Evolutionary conservation across 2,888 invertebrate genomes (phyloP).

Genomic region (Clostera curtula): DNA sequence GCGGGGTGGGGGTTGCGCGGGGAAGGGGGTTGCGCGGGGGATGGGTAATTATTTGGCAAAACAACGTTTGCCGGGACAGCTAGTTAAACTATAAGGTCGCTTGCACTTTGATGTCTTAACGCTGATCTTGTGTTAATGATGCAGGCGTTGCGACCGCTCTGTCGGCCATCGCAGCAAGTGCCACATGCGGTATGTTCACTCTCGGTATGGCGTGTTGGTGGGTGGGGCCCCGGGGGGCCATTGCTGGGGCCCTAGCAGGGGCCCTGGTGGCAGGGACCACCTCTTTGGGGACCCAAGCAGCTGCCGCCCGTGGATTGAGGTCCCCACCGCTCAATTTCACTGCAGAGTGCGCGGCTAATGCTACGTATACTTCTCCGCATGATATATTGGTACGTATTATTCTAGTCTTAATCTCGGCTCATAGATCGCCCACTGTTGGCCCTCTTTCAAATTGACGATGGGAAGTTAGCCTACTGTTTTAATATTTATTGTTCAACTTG

Average conservation of each 20-base stretch:
- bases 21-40: no score
- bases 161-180: conserved; percentile 89
- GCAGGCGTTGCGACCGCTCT: conserved; percentile 80
- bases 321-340: conserved; percentile 53
- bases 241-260: conserved; percentile 77
- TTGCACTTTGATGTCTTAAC: no score
- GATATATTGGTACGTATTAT: conserved; percentile 47
- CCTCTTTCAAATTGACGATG: no score
- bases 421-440: no score
- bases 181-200: conserved; percentile 88
- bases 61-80: no score
- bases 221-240: conserved; percentile 80
- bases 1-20: no score
- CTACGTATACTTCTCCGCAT: conserved; percentile 37
- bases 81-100: no score
- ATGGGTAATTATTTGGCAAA: no score
- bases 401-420: no score
- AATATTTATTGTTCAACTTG: no score
- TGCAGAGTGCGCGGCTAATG: conserved; percentile 38
- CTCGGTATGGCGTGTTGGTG: conserved; percentile 89
- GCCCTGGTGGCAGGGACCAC: conserved; percentile 71
- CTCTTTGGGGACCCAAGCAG: conserved; percentile 75
- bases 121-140: background rate
- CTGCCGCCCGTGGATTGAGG: conserved; percentile 75
- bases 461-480: no score